Evolutionary conservation across 1,140 invertebrate genomes (phyloP).

Genomic region (Cheumatopsyche charites): DNA sequence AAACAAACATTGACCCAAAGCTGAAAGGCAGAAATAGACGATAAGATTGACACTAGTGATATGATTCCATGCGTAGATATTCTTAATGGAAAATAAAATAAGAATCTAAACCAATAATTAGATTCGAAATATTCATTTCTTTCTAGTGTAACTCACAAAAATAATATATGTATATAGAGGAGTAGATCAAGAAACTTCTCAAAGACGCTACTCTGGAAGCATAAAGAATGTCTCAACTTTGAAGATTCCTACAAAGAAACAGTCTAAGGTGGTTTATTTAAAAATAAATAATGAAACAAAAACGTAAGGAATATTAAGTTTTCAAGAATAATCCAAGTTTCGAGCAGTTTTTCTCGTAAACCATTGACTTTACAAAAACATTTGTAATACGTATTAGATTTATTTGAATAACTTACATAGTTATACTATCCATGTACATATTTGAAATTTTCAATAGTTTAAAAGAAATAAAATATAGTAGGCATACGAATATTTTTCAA

Average conservation of each 20-base stretch:
- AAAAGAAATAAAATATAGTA: too few species aligned
- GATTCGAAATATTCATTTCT: too few species aligned
- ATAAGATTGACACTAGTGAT: slow-evolving; percentile 16
- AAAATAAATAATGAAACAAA: background rate
- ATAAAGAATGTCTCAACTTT: background rate
- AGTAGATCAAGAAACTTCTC: background rate
- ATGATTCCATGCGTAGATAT: background rate
- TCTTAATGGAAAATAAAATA: too few species aligned
- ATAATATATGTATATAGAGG: too few species aligned
- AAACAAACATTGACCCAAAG: slow-evolving; percentile 31
- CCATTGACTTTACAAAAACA: background rate
- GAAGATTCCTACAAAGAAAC: background rate
- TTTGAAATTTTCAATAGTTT: too few species aligned
- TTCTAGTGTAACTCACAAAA: too few species aligned
- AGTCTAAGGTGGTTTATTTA: background rate
- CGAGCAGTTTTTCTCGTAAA: slow-evolving; percentile 7
- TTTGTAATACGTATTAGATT: background rate
- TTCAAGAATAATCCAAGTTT: background rate
- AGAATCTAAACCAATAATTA: too few species aligned
- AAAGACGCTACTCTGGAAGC: background rate
- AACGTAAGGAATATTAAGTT: slow-evolving; percentile 17
- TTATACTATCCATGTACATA: slow-evolving; percentile 4
- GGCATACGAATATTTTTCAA: too few species aligned
- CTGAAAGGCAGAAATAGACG: background rate
- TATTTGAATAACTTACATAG: background rate